These are phyloP conservation scores for Acanthurus tractus DNA, from an alignment of 2,797 vertebrate species.

Conservation along the genomic window DNA sequence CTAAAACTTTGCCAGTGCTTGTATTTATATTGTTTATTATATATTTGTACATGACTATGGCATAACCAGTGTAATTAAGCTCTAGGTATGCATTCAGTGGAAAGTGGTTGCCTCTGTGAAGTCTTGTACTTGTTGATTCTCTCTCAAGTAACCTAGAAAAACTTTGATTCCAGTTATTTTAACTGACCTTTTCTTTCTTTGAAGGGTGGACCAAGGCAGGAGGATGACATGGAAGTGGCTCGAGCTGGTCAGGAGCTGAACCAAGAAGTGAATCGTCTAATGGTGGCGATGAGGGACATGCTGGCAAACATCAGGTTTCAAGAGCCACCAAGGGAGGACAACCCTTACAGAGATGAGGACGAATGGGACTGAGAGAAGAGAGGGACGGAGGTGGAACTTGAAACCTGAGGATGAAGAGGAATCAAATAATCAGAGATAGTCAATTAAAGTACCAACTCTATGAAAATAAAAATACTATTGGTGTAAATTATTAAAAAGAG, in stretches of 20 bases:
- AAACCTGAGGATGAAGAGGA: conserved; percentile 9
- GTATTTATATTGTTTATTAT: no score
- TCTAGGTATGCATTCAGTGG: no score
- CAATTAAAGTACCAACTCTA: background rate
- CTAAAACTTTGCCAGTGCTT: no score
- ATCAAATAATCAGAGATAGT: background rate
- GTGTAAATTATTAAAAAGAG: conserved; percentile 27
- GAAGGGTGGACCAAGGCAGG: conserved; percentile 87
- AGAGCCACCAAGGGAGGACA: conserved; percentile 92
- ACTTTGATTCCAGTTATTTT: no score
- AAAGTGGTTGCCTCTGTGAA: no score
- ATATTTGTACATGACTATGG: no score
- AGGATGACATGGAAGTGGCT: conserved; percentile 89
- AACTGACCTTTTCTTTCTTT: conserved; percentile 16
- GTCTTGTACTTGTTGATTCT: no score
- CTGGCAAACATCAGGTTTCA: conserved; percentile 97
- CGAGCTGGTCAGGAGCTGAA: conserved; percentile 91
- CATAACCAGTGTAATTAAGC: no score
- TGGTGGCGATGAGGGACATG: conserved; percentile 98
- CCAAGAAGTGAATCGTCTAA: conserved; percentile 95
- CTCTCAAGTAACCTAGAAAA: no score
- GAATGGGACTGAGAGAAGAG: conserved; percentile 89
- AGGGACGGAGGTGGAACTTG: background rate
- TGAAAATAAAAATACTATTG: conserved; percentile 12
- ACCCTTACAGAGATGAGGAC: conserved; percentile 90